Percentiles rank a stretch among this genome's conserved stretches.
phyloP scores from a whole-genome alignment of 2,888 invertebrate species.

The Cyaniris semiargus region DNA sequence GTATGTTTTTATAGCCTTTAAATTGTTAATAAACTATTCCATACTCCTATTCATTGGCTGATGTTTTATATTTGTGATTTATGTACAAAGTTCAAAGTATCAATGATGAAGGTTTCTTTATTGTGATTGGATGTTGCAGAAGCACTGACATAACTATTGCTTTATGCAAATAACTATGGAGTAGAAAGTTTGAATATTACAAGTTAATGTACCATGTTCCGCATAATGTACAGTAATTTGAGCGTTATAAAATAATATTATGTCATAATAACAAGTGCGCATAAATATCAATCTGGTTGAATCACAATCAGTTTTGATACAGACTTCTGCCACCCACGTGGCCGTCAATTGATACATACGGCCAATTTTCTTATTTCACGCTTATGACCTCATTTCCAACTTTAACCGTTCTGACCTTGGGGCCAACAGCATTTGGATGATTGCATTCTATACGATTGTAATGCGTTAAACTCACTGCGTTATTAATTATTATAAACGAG shows the following conservation, averaged over 20 bases:
- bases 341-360: slow-evolving; percentile 25
- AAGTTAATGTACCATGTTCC: neutral
- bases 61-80: neutral
- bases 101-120: neutral
- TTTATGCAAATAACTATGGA: neutral
- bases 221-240: neutral
- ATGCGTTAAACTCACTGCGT: neutral
- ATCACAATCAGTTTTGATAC: neutral
- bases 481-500: neutral
- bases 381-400: slow-evolving; percentile 37
- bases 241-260: neutral
- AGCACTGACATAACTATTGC: neutral
- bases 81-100: neutral
- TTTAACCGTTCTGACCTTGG: slow-evolving; percentile 25
- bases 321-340: neutral
- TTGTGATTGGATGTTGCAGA: neutral
- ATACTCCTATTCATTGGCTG: neutral
- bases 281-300: slow-evolving; percentile 22
- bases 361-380: slow-evolving; percentile 37
- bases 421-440: slow-evolving; percentile 6
- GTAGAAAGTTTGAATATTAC: slow-evolving; percentile 13
- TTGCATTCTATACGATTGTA: neutral
- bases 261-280: slow-evolving; percentile 4
- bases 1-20: neutral
- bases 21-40: neutral